phyloP scores from a whole-genome alignment of 2,797 vertebrate genomes.

The Calcarius lapponicus region DNA sequence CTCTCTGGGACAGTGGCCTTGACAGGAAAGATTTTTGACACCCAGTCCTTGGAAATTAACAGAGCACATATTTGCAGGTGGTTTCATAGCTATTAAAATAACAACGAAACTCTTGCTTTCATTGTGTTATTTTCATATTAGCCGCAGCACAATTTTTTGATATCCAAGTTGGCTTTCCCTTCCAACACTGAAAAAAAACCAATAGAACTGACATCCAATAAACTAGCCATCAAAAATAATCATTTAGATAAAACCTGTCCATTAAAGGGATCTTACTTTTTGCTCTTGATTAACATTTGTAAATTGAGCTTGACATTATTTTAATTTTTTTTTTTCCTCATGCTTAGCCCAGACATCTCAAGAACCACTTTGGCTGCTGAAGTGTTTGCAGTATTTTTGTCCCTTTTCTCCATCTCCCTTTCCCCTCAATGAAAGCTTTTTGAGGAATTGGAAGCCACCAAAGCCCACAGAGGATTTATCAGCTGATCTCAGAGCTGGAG shows the following conservation, averaged over 20 bases:
- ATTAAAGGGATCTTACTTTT: neutral
- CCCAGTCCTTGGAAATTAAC: neutral
- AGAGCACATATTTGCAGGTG: neutral
- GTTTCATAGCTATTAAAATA: neutral
- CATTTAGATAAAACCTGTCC: neutral
- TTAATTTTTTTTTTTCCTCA: neutral
- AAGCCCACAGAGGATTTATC: neutral
- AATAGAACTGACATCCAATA: neutral
- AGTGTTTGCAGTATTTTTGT: neutral
- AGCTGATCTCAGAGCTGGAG: neutral
- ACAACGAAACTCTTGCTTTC: neutral
- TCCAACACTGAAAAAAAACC: neutral
- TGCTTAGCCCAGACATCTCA: neutral
- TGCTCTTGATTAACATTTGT: neutral
- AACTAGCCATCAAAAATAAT: neutral
- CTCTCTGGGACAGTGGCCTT: neutral
- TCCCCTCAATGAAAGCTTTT: neutral
- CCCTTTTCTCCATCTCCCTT: neutral
- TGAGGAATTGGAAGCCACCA: neutral
- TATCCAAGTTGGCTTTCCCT: neutral
- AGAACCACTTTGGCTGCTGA: neutral
- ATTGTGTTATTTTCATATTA: fast-evolving
- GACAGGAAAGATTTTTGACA: neutral
- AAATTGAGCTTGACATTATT: neutral
- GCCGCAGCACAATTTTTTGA: neutral